Evolutionary conservation across 2,113 vertebrate species (phyloP).

Genomic region (Hirundichthys speculiger): DNA sequence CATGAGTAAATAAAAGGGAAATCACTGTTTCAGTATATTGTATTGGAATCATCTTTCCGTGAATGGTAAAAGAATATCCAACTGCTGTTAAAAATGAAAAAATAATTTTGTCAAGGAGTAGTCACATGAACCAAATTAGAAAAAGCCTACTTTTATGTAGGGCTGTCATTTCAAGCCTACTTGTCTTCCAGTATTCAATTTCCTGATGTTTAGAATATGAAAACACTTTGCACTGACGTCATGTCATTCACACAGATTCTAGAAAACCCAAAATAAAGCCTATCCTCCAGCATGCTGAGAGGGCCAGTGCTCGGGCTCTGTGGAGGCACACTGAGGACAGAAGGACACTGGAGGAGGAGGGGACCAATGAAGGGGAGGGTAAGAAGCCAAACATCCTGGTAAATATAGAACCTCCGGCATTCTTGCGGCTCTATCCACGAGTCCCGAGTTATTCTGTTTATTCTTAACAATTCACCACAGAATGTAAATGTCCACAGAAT

Average conservation of each 20-base stretch:
- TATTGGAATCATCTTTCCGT: too few species aligned
- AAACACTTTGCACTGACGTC: conserved; percentile 28
- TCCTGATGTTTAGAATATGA: conserved; percentile 25
- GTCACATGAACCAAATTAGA: conserved; percentile 24
- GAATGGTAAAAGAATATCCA: too few species aligned
- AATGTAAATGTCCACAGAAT: conserved; percentile 83
- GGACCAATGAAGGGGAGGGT: conserved; percentile 63
- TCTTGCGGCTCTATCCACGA: conserved; percentile 81
- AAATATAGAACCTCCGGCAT: conserved; percentile 83
- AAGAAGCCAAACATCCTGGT: conserved; percentile 73
- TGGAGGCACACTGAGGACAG: conserved; percentile 77
- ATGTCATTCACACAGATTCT: conserved; percentile 27
- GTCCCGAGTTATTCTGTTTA: conserved; percentile 77
- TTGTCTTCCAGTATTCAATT: conserved; percentile 36
- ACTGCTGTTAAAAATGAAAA: too few species aligned
- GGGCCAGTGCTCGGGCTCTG: conserved; percentile 33
- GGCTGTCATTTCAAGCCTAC: conserved; percentile 39
- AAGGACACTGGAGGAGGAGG: conserved; percentile 74
- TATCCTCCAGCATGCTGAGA: conserved; percentile 46
- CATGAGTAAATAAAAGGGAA: conserved; percentile 19
- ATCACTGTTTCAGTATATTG: background rate
- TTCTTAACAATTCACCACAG: conserved; percentile 83
- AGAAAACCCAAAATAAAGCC: conserved; percentile 11
- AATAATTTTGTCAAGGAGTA: conserved; percentile 31
- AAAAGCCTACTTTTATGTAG: conserved; percentile 20